Evolutionary conservation across 2,113 vertebrate species (phyloP), one percentile per base, ranked within the genome.

Genomic region (Pteropus alecto): DNA sequence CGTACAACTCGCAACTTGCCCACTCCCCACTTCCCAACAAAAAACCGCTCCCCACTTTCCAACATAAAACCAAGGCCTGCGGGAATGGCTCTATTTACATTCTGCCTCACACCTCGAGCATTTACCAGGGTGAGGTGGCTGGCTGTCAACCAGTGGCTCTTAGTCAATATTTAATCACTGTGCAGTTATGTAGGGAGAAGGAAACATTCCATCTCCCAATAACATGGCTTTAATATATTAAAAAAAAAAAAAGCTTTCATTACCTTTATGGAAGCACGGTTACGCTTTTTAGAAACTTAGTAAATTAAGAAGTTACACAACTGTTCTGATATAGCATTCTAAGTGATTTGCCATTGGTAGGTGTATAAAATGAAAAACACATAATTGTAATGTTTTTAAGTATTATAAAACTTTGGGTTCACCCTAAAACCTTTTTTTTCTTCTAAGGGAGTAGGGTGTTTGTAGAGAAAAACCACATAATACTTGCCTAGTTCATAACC

Each of bases 91-190:
- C 68, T 65, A 48, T 94, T 90, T 84, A 92, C 86, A 93, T 60
- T 51, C 86, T 26, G 73, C 58, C 38, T 54, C 76, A 78, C 70
- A 73, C 88, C 68, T 22, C 88, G 77, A 38, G 93, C 78, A 2
- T 93, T 78, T 60, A 87, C 95, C 90, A 48, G 85, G 65, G 82
- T n/a, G 73, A 92, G 94, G 95, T 86, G 3, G 1, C 94, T n/a
- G 87, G 82, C 76, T 97, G 96, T 96, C 98, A 92, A 18, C 92
- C 35, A n/a, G 76, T 67, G 84, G 94, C 94, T 96, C 89, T 81
- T 41, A 83, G 95, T 97, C 97, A 97, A 96, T 96, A 97, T 95
- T 96, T 95, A 97, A 98, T 97, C 95, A 92, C 92, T 3, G 54
- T 74, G 89, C 91, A 78, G 93, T 93, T 90, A 87, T 18, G 79